Evolutionary conservation across 1,140 invertebrate species (phyloP), one percentile per base, ranked within the genome.

Genomic region (Calephelis nemesis): DNA sequence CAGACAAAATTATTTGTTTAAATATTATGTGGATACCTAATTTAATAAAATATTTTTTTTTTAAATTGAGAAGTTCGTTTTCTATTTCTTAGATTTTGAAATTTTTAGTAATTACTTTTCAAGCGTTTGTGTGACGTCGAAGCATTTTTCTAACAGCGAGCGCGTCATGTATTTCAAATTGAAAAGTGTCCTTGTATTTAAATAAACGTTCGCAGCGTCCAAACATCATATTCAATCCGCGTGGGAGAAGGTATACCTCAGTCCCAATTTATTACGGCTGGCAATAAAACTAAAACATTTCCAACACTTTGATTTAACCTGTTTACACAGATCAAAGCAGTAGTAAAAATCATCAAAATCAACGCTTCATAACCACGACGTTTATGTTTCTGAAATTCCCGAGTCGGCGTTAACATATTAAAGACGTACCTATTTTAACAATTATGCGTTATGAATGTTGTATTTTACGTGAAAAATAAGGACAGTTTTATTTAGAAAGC

Each of bases 261-360:
- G 73, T 74, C 76, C 83, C 81, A 91, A 90, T 91, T 89, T 87
- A 81, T 80, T 82, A 87, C 87, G 79, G 69, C 78, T 74, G 73
- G 79, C 74, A 79, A 89, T 90, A 91, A 91, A 91, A 83, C 81
- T 84, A 88, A 89, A 84, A 88, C 83, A 83, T 91, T 88, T 88
- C 85, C 81, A 86, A 89, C 83, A 82, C 86, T 90, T 90, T 89
- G 86, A 88, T 84, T 88, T 83, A 79, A 86, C 81, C 85, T 82
- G 84, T 88, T 89, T 89, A 87, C 81, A 81, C 80, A 90, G 87
- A 89, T 90, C 88, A 90, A 91, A 90, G 86, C 68, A 63, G 70
- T 69, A 76, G 72, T 77, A 84, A 79, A 84, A 85, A 78, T 85
- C 79, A 84, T 84, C 78, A 85, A 85, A 88, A 87, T 74, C 78